Conservation (phyloP, 2,113 vertebrate genomes). For the Hyaena hyaena region DNA sequence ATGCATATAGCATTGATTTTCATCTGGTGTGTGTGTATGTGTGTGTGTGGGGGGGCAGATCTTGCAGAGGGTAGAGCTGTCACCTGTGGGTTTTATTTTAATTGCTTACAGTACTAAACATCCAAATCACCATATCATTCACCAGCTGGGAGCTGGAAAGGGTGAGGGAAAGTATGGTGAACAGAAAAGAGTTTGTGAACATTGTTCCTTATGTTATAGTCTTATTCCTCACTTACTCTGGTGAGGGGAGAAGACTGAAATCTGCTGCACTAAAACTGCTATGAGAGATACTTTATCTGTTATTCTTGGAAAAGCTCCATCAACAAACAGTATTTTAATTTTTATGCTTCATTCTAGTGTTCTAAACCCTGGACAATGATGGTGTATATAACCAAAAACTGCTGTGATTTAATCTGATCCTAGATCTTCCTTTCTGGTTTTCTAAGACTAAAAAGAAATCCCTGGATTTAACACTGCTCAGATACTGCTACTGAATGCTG, state of each 20-base stretch:
- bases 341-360: neutral
- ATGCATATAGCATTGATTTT: neutral
- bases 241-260: neutral
- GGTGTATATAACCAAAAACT: neutral
- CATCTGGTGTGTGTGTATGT: neutral
- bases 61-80: too few relatives aligned
- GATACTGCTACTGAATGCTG: neutral
- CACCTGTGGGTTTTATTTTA: neutral
- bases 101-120: neutral
- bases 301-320: neutral
- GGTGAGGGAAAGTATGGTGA: neutral
- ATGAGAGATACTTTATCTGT: neutral
- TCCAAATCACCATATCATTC: neutral
- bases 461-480: neutral
- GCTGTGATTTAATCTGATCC: neutral
- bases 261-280: neutral
- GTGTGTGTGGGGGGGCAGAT: neutral
- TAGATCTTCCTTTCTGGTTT: neutral
- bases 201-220: neutral
- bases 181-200: neutral
- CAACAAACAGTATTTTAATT: neutral
- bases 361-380: neutral
- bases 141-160: neutral
- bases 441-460: neutral
- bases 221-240: neutral